These are phyloP conservation scores for Mirza zaza DNA, from an alignment of 2,113 vertebrate species.

Conservation along the genomic window DNA sequence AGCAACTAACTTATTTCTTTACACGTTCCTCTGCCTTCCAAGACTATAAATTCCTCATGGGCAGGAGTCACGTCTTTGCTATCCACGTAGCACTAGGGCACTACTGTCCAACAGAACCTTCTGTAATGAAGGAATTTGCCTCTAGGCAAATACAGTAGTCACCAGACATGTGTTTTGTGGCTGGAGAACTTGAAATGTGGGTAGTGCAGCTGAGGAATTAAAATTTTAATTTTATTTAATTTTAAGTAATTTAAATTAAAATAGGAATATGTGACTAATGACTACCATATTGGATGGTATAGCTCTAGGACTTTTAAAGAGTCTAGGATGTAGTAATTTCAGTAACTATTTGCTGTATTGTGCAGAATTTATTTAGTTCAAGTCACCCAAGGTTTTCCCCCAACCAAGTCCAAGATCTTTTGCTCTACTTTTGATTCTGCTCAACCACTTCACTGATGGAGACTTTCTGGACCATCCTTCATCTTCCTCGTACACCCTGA, in stretches of 20 bases:
- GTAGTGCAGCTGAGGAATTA: background rate
- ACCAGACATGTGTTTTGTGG: background rate
- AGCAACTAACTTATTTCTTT: background rate
- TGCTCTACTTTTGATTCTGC: background rate
- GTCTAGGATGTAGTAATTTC: background rate
- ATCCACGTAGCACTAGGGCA: background rate
- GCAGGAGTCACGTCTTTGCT: background rate
- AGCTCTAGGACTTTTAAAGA: background rate
- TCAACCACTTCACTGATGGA: background rate
- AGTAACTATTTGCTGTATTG: background rate
- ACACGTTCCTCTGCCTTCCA: background rate
- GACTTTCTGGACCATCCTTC: background rate
- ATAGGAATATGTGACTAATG: background rate
- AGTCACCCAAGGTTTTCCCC: background rate
- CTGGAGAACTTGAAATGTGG: background rate
- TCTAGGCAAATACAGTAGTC: background rate
- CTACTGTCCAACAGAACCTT: background rate
- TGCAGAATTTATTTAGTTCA: background rate
- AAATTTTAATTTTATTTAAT: slow-evolving; percentile 5
- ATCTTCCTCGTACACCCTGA: background rate
- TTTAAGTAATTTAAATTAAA: background rate
- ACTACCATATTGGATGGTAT: background rate
- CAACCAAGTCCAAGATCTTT: background rate
- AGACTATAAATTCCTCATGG: background rate
- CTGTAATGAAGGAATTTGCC: background rate